Evolutionary conservation across 37 sponge, comb jelly and placozoan species (phyloP).

Genomic region (Geodia barretti): DNA sequence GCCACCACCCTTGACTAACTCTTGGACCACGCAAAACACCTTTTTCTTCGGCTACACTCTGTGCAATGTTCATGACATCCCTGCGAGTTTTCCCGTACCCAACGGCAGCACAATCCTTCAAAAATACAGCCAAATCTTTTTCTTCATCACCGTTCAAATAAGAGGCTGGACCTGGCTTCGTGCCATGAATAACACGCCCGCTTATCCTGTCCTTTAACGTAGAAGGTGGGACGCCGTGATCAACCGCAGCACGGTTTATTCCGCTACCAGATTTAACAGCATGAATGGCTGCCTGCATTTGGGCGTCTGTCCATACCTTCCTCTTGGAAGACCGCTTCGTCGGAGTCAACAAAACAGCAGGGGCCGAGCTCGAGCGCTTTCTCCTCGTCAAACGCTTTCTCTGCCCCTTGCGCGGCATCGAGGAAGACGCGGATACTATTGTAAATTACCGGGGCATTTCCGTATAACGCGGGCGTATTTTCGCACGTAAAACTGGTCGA

Average conservation of each 20-base stretch:
- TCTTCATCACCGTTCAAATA: slow-evolving; percentile 21
- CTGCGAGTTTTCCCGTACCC: slow-evolving; percentile 50
- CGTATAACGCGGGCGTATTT: too few relatives aligned
- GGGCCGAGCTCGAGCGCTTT: background rate
- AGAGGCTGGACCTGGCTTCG: slow-evolving; percentile 39
- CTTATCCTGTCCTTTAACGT: background rate
- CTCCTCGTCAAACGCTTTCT: background rate
- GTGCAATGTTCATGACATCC: slow-evolving; percentile 36
- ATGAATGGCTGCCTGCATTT: background rate
- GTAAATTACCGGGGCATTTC: background rate
- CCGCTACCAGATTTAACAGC: background rate
- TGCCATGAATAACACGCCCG: slow-evolving; percentile 25
- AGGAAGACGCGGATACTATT: background rate
- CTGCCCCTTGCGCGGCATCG: background rate
- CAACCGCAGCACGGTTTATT: background rate
- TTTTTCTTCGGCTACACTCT: slow-evolving; percentile 26
- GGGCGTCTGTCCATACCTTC: background rate
- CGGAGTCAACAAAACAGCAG: too few relatives aligned
- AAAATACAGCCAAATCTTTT: slow-evolving; percentile 15
- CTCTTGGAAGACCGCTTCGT: too few relatives aligned
- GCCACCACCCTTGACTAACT: slow-evolving; percentile 46
- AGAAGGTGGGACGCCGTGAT: slow-evolving; percentile 1
- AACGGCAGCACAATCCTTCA: slow-evolving; percentile 24
- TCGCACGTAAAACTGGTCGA: background rate
- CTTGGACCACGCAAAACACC: background rate